Evolutionary conservation across 2,888 invertebrate species (phyloP).

Genomic region (Drosophila aldrichi): DNA sequence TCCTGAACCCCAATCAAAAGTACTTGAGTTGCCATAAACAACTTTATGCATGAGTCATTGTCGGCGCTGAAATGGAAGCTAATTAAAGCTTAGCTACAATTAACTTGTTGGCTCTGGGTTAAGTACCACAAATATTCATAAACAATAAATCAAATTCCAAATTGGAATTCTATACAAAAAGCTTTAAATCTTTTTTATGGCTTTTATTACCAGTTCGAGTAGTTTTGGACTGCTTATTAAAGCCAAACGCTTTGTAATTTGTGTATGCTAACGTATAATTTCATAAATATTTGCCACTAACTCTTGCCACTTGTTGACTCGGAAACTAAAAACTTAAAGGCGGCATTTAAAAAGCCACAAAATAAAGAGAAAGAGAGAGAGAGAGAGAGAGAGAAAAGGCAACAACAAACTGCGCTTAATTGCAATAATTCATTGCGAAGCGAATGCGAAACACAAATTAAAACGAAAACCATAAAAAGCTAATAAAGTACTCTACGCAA

Average conservation of each 20-base stretch:
- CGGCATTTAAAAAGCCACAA: slow-evolving; percentile 70
- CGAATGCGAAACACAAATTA: slow-evolving; percentile 53
- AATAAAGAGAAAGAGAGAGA: slow-evolving; percentile 31
- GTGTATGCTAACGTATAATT: slow-evolving; percentile 53
- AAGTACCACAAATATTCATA: slow-evolving; percentile 4
- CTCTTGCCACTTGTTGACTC: slow-evolving; percentile 59
- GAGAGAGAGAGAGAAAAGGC: not conserved
- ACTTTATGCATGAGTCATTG: not conserved
- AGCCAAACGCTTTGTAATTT: slow-evolving; percentile 44
- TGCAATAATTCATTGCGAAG: slow-evolving; percentile 77
- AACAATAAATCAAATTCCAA: slow-evolving; percentile 14
- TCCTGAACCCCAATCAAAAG: not conserved
- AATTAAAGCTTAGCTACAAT: slow-evolving; percentile 37
- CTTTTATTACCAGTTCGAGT: slow-evolving; percentile 35
- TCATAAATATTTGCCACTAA: slow-evolving; percentile 70
- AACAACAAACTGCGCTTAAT: slow-evolving; percentile 63
- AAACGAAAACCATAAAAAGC: slow-evolving; percentile 70
- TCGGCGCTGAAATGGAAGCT: slow-evolving; percentile 3
- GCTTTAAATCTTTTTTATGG: slow-evolving; percentile 30
- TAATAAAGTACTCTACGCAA: slow-evolving; percentile 58
- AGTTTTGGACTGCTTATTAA: not conserved
- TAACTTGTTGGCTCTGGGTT: not conserved
- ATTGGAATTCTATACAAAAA: slow-evolving; percentile 13
- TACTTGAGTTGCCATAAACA: not conserved
- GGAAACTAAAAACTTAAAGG: slow-evolving; percentile 32